Evolutionary conservation across 2,113 vertebrate species (phyloP).

Genomic region (Pangasianodon gigas): DNA sequence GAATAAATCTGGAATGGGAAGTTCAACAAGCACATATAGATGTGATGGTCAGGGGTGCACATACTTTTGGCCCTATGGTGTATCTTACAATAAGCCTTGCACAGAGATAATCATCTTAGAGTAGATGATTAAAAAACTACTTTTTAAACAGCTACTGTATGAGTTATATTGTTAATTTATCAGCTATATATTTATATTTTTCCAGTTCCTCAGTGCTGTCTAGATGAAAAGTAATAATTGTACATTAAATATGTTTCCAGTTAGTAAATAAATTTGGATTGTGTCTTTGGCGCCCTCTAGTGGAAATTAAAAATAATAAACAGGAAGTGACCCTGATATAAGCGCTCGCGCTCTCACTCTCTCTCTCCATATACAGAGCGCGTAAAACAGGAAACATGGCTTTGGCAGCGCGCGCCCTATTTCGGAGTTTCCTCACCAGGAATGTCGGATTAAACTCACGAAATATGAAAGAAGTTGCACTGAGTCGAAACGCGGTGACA

Average conservation of each 20-base stretch:
- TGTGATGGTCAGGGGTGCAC: no score
- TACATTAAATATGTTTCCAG: background rate
- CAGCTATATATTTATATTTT: no score
- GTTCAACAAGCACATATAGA: no score
- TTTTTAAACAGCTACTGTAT: no score
- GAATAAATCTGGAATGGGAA: no score
- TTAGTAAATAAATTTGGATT: background rate
- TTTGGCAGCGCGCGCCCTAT: conserved; percentile 6
- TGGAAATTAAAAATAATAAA: background rate
- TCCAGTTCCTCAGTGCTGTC: no score
- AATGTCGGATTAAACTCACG: conserved; percentile 14
- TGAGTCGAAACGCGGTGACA: conserved; percentile 38
- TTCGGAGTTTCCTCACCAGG: conserved; percentile 10
- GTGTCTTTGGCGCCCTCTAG: background rate
- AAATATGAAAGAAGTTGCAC: background rate
- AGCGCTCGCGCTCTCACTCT: background rate
- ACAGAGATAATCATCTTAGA: no score
- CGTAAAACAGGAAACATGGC: conserved; percentile 39
- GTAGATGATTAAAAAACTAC: no score
- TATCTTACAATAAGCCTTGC: no score
- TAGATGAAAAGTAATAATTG: background rate
- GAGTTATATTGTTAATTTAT: no score
- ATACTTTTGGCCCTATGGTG: no score
- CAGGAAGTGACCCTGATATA: no score
- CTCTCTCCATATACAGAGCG: background rate